Percentiles rank a stretch among this genome's conserved stretches.
phyloP scores from a whole-genome alignment of 1,140 invertebrate species.

The Oedothorax gibbosus region DNA sequence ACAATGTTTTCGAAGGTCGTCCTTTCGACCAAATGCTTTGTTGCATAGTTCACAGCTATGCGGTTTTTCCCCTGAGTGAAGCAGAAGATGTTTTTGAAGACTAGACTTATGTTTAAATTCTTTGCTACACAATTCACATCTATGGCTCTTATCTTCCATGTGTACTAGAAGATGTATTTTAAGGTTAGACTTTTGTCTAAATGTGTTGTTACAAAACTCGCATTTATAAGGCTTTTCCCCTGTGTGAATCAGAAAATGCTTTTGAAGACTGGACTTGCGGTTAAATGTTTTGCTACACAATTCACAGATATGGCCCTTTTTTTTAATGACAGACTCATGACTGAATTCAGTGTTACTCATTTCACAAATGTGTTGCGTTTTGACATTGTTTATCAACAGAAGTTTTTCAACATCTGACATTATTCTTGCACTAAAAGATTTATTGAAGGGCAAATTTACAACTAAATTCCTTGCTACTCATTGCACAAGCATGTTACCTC shows the following conservation, averaged over 20 bases:
- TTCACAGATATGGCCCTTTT: background rate
- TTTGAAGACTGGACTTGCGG: background rate
- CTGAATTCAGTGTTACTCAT: no score
- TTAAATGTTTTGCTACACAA: conserved; percentile 11
- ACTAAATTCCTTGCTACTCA: no score
- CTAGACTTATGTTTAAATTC: conserved; percentile 61
- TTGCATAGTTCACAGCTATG: background rate
- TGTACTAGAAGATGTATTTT: conserved; percentile 62
- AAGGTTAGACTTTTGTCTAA: background rate
- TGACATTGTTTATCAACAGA: no score
- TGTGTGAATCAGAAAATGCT: conserved; percentile 60
- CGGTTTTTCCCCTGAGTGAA: background rate
- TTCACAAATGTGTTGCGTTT: no score
- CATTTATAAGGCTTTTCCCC: conserved; percentile 70
- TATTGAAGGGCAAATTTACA: no score
- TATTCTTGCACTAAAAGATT: no score
- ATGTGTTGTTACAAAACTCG: conserved; percentile 66
- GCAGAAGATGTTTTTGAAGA: no score
- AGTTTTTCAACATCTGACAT: no score
- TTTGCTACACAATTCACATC: conserved; percentile 67
- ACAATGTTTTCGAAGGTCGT: background rate
- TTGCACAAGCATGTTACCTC: no score
- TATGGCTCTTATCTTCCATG: conserved; percentile 61
- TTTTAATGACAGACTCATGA: no score
- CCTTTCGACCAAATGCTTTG: background rate